Conservation (phyloP, 1,140 invertebrate species). For the Globodera ellingtonae region DNA sequence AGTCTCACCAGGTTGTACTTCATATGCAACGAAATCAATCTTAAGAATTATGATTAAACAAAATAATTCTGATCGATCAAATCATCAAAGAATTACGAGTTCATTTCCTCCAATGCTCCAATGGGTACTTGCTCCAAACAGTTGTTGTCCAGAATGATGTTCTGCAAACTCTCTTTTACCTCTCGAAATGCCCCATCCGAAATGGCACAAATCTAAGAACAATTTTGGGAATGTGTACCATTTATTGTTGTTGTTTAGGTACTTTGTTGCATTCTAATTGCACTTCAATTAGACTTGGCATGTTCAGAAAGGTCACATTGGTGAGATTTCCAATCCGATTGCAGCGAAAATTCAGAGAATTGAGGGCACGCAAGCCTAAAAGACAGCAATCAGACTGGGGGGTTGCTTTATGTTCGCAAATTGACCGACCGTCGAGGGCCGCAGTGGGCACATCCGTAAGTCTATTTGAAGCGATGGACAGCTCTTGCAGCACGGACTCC, state of each 20-base stretch:
- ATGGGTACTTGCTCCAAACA: constrained; percentile 55
- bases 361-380: constrained; percentile 55
- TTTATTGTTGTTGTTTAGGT: background rate
- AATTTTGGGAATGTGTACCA: constrained; percentile 18
- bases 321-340: constrained; percentile 60
- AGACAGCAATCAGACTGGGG: constrained; percentile 31
- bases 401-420: constrained; percentile 30
- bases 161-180: constrained; percentile 57
- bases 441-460: constrained; percentile 54
- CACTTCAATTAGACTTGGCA: constrained; percentile 60
- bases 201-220: constrained; percentile 59
- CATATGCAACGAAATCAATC: constrained; percentile 60
- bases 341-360: constrained; percentile 49
- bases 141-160: constrained; percentile 63
- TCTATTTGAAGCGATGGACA: constrained; percentile 56
- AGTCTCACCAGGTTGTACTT: constrained; percentile 60
- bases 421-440: constrained; percentile 21
- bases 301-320: constrained; percentile 48
- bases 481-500: constrained; percentile 59
- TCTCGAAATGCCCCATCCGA: constrained; percentile 50
- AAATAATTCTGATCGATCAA: too few relatives aligned
- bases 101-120: constrained; percentile 55
- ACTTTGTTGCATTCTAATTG: constrained; percentile 63
- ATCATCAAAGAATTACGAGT: constrained; percentile 17
- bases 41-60: background rate